Conservation (phyloP, 2,797 vertebrate species). For the Scolopax rusticola region DNA sequence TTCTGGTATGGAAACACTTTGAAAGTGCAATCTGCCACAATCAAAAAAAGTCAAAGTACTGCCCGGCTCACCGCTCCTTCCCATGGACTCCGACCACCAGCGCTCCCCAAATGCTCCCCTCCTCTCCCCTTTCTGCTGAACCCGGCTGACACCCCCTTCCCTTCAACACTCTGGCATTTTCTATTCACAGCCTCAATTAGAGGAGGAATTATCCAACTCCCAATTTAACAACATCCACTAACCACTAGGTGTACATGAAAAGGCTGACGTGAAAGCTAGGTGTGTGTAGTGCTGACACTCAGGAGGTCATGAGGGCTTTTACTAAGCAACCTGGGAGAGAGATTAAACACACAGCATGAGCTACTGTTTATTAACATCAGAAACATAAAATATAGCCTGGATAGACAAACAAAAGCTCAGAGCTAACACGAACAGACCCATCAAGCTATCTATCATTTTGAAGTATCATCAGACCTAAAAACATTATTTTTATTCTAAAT, state of each 20-base stretch:
- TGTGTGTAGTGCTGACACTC: background rate
- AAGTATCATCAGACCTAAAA: background rate
- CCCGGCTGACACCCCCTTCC: background rate
- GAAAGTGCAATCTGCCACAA: background rate
- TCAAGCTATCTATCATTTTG: background rate
- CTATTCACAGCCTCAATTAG: background rate
- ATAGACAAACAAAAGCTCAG: background rate
- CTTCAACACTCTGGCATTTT: background rate
- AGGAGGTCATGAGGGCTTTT: slow-evolving; percentile 17
- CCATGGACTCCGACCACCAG: background rate
- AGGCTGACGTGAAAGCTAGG: background rate
- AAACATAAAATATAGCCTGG: background rate
- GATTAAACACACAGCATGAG: slow-evolving; percentile 3
- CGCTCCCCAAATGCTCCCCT: background rate
- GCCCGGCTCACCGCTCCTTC: background rate
- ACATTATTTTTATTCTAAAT: background rate
- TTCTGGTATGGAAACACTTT: slow-evolving; percentile 1
- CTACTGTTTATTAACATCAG: slow-evolving; percentile 18
- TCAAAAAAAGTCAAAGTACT: background rate
- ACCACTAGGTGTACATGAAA: background rate
- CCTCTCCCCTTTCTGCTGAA: background rate
- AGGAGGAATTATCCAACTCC: background rate
- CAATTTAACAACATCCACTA: background rate
- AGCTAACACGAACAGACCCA: background rate
- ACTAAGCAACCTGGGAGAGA: slow-evolving; percentile 39